phyloP scores from a whole-genome alignment of 2,797 vertebrate genomes.

The Furcifer pardalis region DNA sequence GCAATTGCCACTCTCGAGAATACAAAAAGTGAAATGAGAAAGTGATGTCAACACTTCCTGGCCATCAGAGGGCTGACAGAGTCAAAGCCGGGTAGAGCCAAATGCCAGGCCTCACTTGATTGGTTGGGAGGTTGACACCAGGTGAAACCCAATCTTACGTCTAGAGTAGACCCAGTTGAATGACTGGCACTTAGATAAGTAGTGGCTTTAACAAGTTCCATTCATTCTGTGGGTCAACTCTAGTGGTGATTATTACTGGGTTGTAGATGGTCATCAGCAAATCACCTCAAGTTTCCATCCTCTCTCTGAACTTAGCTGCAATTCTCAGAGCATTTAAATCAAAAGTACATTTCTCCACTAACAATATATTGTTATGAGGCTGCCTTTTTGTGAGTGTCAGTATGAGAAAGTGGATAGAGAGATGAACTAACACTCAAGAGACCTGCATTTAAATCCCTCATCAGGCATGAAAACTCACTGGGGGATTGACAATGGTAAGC shows the following conservation, averaged over 20 bases:
- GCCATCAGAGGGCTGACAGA: neutral
- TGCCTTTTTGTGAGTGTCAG: too few relatives aligned
- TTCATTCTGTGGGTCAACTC: neutral
- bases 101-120: neutral
- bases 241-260: neutral
- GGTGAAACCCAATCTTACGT: too few relatives aligned
- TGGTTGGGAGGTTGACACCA: neutral
- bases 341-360: neutral
- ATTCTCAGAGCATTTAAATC: neutral
- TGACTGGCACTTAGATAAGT: too few relatives aligned
- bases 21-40: neutral
- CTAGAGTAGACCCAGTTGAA: too few relatives aligned
- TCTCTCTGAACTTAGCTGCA: neutral
- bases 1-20: constrained; percentile 26
- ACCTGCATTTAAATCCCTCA: too few relatives aligned
- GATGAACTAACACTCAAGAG: too few relatives aligned
- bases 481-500: too few relatives aligned
- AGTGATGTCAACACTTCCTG: neutral
- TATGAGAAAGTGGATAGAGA: too few relatives aligned
- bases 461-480: too few relatives aligned
- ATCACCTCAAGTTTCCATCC: neutral
- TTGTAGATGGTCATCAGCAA: neutral
- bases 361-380: neutral
- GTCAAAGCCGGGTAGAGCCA: neutral
- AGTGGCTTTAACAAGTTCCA: too few relatives aligned